Base-by-base conservation (phyloP, 2,888 invertebrate genomes). In the Zhuqinia jingwanae region DNA sequence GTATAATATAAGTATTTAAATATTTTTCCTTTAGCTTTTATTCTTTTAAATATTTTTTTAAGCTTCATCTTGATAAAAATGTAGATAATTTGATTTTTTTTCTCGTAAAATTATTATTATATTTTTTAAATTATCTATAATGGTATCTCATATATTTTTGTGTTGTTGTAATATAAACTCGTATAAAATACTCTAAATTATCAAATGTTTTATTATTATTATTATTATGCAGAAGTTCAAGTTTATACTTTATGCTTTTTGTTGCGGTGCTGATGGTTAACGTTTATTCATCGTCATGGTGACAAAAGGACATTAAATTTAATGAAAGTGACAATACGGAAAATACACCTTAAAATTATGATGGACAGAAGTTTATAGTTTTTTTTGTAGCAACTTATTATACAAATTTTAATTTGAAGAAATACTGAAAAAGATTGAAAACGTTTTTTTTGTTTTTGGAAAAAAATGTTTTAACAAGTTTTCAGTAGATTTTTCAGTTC, bases 91-190 rank as follows among this genome's bases (percentile, higher is more conserved):
- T 58, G 58, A 22, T 58, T 58, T 20, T 58, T 58, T 22, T 58
- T 56, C 13, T 58, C 58, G 8, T 58, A 11, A 25, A 20, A 58
- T 22, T 36, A 6, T 36, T 36, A 58, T 58, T 8, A 22, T 58
- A 22, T 22, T 17, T 17, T 17, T 53, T 20, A 20, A 58, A 58
- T 20, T 53, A 53, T 53, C 17, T 53, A 47, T 47, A n/a, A 17
- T 3, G 5, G 20, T 53, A 53, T 17, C 20, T 20, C 20, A 25
- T 53, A 20, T 58, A 20, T 60, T 60, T 53, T 60, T 60, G 60
- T 60, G 27, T 60, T 60, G 60, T 30, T 30, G 60, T 60, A 60
- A 60, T 60, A n/a, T n/a, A 60, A 60, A 60, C 60, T 60, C 60
- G 60, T 60, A 27, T 60, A 60, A 53, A 53, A 27, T 60, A 27